Percentiles rank a stretch among this genome's conserved stretches.
These are phyloP conservation scores for Aulostomus chinensis DNA, from an alignment of 2,797 vertebrate genomes.

Conservation along the genomic window DNA sequence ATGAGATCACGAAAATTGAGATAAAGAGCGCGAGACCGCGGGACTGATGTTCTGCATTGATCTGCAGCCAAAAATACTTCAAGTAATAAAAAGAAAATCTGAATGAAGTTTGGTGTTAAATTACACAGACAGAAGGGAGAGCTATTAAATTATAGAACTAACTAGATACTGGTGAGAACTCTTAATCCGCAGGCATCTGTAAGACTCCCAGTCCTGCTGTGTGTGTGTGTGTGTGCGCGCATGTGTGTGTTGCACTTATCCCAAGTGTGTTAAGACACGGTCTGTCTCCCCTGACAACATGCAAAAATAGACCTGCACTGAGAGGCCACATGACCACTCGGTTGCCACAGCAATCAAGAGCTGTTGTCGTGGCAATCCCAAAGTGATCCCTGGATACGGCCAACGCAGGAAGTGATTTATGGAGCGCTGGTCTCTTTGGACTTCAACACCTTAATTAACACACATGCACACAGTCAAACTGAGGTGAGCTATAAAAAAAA, in stretches of 20 bases:
- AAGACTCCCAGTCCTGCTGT: conserved; percentile 8
- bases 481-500: too few species aligned
- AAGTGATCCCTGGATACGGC: conserved; percentile 59
- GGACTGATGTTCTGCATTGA: too few species aligned
- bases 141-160: conserved; percentile 2
- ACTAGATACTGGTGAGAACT: conserved; percentile 17
- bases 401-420: conserved; percentile 62
- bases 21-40: too few species aligned
- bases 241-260: conserved; percentile 17
- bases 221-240: conserved; percentile 16
- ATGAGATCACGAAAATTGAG: too few species aligned
- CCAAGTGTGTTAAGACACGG: conserved; percentile 54
- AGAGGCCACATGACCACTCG: conserved; percentile 61
- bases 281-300: conserved; percentile 70
- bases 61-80: too few species aligned
- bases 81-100: conserved; percentile 17
- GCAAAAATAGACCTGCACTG: conserved; percentile 71
- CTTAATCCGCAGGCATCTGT: conserved; percentile 19
- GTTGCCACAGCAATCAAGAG: conserved; percentile 75
- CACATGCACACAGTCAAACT: conserved; percentile 9
- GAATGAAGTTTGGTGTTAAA: conserved; percentile 5
- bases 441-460: conserved; percentile 57
- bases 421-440: conserved; percentile 51
- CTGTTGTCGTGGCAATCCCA: conserved; percentile 65
- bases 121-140: not conserved